Conservation (phyloP, 2,113 vertebrate genomes). For the Artemisiospiza belli region DNA sequence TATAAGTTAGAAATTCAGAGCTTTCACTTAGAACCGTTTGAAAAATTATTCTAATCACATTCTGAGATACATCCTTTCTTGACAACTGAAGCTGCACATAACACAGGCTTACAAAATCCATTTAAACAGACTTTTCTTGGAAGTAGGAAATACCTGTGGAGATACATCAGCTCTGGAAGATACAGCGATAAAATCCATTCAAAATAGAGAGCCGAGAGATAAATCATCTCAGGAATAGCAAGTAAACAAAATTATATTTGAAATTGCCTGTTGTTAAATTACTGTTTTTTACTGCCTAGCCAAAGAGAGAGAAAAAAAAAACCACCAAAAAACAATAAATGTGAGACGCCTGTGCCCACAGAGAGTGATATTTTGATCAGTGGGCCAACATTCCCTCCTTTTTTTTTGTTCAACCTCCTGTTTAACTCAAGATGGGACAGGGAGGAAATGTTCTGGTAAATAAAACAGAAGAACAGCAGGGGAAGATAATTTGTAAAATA, state of each 20-base stretch:
- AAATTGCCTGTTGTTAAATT: neutral
- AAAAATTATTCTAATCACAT: neutral
- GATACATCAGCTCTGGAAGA: neutral
- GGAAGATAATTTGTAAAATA: neutral
- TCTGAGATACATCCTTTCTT: neutral
- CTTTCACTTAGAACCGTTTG: neutral
- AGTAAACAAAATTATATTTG: constrained; percentile 5
- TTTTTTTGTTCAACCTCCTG: neutral
- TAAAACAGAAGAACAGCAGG: neutral
- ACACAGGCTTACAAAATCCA: neutral
- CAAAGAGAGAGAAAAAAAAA: neutral
- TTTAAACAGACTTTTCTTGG: neutral
- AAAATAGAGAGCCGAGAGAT: neutral
- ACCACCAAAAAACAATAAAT: neutral
- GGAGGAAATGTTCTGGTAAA: neutral
- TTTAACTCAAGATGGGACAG: neutral
- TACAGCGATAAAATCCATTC: neutral
- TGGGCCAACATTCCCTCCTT: neutral
- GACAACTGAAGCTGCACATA: neutral
- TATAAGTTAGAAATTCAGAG: neutral
- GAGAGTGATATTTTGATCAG: neutral
- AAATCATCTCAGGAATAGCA: neutral
- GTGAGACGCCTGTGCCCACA: neutral
- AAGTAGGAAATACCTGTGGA: neutral
- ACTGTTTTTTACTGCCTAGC: neutral